phyloP scores from a whole-genome alignment of 2,888 invertebrate species.

The Cataglyphis cursor region DNA sequence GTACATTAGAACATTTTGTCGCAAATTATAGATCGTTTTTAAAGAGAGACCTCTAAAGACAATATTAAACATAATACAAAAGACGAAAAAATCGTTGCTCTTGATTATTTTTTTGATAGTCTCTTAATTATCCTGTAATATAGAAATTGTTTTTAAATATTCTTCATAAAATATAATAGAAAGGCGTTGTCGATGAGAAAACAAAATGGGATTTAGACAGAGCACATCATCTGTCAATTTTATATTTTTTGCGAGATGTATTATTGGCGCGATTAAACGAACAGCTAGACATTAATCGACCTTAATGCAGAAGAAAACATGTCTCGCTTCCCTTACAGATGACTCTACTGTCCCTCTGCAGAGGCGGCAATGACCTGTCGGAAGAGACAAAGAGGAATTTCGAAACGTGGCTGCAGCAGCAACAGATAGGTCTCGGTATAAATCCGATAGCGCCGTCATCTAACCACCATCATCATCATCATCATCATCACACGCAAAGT shows the following conservation, averaged over 20 bases:
- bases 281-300: not conserved
- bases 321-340: conserved; percentile 88
- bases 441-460: conserved; percentile 82
- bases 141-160: not conserved
- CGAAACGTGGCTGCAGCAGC: conserved; percentile 92
- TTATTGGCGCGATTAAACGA: not conserved
- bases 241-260: not conserved
- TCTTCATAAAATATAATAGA: not conserved
- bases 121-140: not conserved
- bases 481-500: conserved; percentile 82
- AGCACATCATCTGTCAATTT: not conserved
- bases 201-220: not conserved
- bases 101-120: not conserved
- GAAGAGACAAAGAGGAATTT: conserved; percentile 96
- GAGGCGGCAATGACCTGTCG: conserved; percentile 92
- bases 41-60: not conserved
- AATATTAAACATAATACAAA: conserved; percentile 5
- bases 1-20: not conserved
- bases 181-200: not conserved
- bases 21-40: not conserved
- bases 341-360: conserved; percentile 93
- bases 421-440: conserved; percentile 83
- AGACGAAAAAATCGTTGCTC: not conserved
- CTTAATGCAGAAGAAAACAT: not conserved
- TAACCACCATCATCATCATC: conserved; percentile 79